Conservation (phyloP, 2,888 invertebrate genomes). For the Xylota segnis region DNA sequence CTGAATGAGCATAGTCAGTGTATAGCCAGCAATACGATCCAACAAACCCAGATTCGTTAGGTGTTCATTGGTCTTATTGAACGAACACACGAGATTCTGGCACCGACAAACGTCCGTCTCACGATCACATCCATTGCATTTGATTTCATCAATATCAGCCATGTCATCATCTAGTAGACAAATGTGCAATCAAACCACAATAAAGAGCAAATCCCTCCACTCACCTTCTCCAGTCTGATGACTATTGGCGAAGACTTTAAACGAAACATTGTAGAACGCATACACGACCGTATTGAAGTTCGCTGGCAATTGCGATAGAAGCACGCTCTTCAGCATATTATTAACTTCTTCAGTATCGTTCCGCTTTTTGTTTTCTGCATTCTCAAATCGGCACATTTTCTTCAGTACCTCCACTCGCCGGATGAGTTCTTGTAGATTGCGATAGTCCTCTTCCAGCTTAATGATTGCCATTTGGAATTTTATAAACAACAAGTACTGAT, state of each 20-base stretch:
- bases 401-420: constrained; percentile 78
- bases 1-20: constrained; percentile 93
- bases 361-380: constrained; percentile 66
- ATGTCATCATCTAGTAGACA: constrained; percentile 79
- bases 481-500: constrained; percentile 78
- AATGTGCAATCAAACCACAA: constrained; percentile 2
- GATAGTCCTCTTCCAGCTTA: constrained; percentile 80
- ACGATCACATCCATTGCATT: constrained; percentile 90
- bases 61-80: constrained; percentile 91
- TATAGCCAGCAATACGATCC: constrained; percentile 93
- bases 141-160: constrained; percentile 86
- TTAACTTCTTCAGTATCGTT: constrained; percentile 84
- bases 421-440: constrained; percentile 78
- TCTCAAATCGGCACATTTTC: constrained; percentile 69
- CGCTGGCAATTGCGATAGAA: constrained; percentile 90
- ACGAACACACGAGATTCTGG: constrained; percentile 86
- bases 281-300: constrained; percentile 89
- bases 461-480: constrained; percentile 82
- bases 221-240: constrained; percentile 81
- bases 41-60: constrained; percentile 91
- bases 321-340: constrained; percentile 87
- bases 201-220: constrained; percentile 52
- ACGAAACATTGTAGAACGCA: constrained; percentile 91
- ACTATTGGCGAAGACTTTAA: constrained; percentile 88
- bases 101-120: constrained; percentile 87